Evolutionary conservation across 2,797 vertebrate genomes (phyloP).

Genomic region (Adelosebastes latens): DNA sequence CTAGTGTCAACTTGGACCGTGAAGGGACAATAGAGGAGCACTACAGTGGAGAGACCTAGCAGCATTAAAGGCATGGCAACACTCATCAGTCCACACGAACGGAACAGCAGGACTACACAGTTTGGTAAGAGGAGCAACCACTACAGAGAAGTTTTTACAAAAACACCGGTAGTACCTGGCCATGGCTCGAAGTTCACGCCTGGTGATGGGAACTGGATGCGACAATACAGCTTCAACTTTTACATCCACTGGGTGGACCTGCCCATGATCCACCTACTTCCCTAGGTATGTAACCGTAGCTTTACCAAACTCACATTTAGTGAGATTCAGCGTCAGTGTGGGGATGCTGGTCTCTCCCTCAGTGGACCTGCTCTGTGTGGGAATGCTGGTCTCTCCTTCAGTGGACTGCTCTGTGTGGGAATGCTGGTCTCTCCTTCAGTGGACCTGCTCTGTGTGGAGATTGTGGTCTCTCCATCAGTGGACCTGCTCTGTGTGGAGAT

Average conservation of each 20-base stretch:
- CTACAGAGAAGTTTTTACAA: neutral
- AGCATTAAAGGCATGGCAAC: neutral
- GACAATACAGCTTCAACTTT: neutral
- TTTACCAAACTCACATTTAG: neutral
- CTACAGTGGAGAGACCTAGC: neutral
- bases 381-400: rapidly evolving
- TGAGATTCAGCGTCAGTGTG: no score
- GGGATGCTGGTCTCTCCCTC: no score
- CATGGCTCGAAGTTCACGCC: neutral
- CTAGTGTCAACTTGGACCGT: neutral
- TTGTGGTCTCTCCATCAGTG: no score
- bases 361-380: no score
- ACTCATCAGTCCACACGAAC: neutral
- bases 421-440: no score
- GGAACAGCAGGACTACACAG: neutral
- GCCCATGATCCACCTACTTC: neutral
- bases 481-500: no score
- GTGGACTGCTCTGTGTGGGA: no score
- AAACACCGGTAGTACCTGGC: neutral
- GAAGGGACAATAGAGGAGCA: neutral
- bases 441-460: no score
- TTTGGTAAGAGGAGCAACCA: neutral
- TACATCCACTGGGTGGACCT: neutral
- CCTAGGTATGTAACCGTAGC: neutral
- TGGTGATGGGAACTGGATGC: neutral